Percentiles rank a stretch among this genome's conserved stretches.
These are phyloP conservation scores for Mohoua ochrocephala DNA, from an alignment of 2,113 vertebrate genomes.

Conservation along the genomic window DNA sequence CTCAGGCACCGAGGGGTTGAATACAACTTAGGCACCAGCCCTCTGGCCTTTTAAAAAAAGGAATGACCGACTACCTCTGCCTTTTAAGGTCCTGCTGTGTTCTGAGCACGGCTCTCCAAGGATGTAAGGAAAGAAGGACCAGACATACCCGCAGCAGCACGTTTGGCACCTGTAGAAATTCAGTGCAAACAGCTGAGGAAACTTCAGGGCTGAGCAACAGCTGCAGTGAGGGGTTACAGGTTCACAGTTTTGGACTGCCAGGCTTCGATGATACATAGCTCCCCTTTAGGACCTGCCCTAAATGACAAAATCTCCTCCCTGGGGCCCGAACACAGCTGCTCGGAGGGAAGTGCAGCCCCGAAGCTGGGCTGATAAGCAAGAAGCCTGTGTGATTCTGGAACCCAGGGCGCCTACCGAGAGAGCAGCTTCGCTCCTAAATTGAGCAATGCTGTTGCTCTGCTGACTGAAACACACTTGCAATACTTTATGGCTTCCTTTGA, in stretches of 20 bases:
- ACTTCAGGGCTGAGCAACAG: slow-evolving; percentile 21
- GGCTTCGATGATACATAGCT: background rate
- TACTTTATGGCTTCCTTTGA: slow-evolving; percentile 3
- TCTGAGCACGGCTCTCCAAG: background rate
- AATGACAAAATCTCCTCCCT: slow-evolving; percentile 30
- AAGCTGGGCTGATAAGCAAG: background rate
- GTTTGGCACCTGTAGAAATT: slow-evolving; percentile 37
- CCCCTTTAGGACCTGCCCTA: background rate
- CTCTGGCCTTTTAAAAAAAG: background rate
- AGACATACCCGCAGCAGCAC: background rate
- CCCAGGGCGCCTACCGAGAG: background rate
- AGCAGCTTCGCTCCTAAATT: background rate
- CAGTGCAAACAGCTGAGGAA: slow-evolving; percentile 39
- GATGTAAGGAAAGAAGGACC: background rate
- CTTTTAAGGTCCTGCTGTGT: background rate
- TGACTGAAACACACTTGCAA: background rate
- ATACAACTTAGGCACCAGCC: background rate
- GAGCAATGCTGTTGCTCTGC: slow-evolving; percentile 18
- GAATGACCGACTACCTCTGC: background rate
- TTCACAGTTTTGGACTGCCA: slow-evolving; percentile 9
- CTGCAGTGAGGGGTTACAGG: slow-evolving; percentile 29
- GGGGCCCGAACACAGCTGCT: slow-evolving; percentile 20
- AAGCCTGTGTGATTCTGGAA: background rate
- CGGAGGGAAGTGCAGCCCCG: background rate
- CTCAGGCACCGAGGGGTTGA: background rate